Evolutionary conservation across 1,140 invertebrate species (phyloP), one percentile per base, ranked within the genome.

Genomic region (Drosophila azteca): DNA sequence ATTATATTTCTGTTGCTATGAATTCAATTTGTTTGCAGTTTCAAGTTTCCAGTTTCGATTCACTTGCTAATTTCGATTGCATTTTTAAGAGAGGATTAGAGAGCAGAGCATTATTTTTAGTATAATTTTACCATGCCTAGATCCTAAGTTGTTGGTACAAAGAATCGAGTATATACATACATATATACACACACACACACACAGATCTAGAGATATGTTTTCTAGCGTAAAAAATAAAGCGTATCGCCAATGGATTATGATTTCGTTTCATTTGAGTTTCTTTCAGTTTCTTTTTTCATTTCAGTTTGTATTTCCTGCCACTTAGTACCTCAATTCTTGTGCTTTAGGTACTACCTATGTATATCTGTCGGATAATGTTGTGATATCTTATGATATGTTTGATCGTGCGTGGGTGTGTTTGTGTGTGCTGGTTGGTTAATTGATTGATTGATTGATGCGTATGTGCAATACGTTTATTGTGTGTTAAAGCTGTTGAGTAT

Each of bases 91-190:
- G 24, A 26, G 24, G 70, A 41, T 20, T 20, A 20, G 17, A 20
- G 70, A 41, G 39, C 49, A 20, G 70, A 41, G 39, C 49, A n/a
- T 71, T 71, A 88, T 46, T 57, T 64, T 78, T 65, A 87, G 60
- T 79, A 65, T 85, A 74, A 58, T 75, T 77, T 85, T 82, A 79
- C 75, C 54, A 76, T 76, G 72, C 63, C 46, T 88, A 85, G 75
- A 57, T 49, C 2, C 6, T 87, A 88, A 87, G 83, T 88, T 87
- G 82, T 87, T 87, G 82, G 83, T 82, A 87, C 82, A 87, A 87
- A 87, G 75, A 82, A 88, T 72, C 70, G 79, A 87, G 78, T 76
- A 68, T 51, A 85, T 78, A 62, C 60, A 82, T 55, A 74, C 46
- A 59, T 59, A 13, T 46, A 22, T 3, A 35, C 31, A 31, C 31